A percentile compares a stretch with the other conserved stretches of the same genome.
These are phyloP conservation scores for Fregetta grallaria DNA, from an alignment of 2,113 vertebrate genomes.

Conservation along the genomic window DNA sequence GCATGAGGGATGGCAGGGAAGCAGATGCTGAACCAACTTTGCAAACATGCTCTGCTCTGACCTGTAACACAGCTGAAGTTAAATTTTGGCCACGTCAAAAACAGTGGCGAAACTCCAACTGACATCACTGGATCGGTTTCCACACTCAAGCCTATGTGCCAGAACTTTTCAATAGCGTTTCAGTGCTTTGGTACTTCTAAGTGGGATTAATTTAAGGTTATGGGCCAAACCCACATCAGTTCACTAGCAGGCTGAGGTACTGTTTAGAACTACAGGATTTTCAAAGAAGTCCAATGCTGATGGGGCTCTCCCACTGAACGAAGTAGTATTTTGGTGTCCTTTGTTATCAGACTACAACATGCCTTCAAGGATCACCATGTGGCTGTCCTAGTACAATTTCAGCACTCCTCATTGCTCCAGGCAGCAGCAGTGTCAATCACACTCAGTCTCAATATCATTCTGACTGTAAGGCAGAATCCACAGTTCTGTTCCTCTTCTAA, in stretches of 20 bases:
- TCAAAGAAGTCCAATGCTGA: background rate
- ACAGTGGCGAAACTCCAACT: constrained; percentile 1
- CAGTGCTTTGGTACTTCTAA: background rate
- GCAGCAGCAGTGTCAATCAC: background rate
- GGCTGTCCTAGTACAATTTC: background rate
- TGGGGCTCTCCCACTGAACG: background rate
- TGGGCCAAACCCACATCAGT: background rate
- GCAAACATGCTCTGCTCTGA: constrained; percentile 25
- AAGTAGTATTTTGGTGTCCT: background rate
- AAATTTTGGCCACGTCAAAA: background rate
- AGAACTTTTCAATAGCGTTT: background rate
- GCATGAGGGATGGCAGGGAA: background rate
- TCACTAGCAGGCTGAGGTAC: background rate
- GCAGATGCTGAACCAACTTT: constrained; percentile 5
- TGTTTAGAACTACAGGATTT: background rate
- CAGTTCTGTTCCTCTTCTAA: background rate
- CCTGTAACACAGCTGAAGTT: constrained; percentile 33
- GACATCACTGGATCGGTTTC: constrained; percentile 20
- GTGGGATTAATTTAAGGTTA: background rate
- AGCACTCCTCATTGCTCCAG: background rate
- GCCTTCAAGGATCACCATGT: background rate
- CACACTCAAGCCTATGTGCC: background rate
- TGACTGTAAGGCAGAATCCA: background rate
- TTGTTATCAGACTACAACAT: background rate
- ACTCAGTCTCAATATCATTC: background rate